A percentile compares a stretch with the other conserved stretches of the same genome.
These are phyloP conservation scores for Steinernema hermaphroditum DNA, from an alignment of 2,888 invertebrate genomes.

Conservation along the genomic window DNA sequence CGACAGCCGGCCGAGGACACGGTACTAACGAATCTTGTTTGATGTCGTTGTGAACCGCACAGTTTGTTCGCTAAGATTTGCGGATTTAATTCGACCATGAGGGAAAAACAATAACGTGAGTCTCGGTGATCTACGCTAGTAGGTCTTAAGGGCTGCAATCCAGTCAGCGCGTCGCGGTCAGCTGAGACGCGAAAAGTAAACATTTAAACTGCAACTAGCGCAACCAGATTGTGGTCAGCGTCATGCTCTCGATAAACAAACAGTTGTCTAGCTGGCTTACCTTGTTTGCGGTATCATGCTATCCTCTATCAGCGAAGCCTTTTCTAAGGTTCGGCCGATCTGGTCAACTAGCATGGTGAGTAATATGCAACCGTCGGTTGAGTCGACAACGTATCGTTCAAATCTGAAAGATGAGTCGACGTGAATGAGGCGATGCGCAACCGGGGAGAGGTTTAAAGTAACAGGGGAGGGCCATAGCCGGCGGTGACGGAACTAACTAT, in stretches of 20 bases:
- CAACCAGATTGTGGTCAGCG: too few relatives aligned
- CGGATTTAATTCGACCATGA: background rate
- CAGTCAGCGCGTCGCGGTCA: background rate
- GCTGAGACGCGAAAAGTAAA: constrained; percentile 17
- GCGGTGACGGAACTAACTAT: constrained; percentile 27
- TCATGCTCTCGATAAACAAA: too few relatives aligned
- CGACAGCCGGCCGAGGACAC: background rate
- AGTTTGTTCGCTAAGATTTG: too few relatives aligned
- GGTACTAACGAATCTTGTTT: constrained; percentile 27
- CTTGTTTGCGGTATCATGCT: constrained; percentile 34
- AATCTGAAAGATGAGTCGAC: constrained; percentile 25
- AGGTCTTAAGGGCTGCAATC: too few relatives aligned
- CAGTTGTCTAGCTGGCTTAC: background rate
- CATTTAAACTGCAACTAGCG: constrained; percentile 4
- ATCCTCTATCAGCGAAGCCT: constrained; percentile 39
- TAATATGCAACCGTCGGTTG: constrained; percentile 45
- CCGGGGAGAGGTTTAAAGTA: constrained; percentile 22
- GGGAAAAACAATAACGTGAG: too few relatives aligned
- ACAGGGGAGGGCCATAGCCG: constrained; percentile 29
- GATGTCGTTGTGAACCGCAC: background rate
- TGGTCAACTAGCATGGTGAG: constrained; percentile 50
- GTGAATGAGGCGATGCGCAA: constrained; percentile 15
- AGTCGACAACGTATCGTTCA: constrained; percentile 46
- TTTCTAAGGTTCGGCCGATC: constrained; percentile 39
- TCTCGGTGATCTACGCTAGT: too few relatives aligned